phyloP scores from a whole-genome alignment of 2,113 vertebrate genomes.

The Indicator indicator region DNA sequence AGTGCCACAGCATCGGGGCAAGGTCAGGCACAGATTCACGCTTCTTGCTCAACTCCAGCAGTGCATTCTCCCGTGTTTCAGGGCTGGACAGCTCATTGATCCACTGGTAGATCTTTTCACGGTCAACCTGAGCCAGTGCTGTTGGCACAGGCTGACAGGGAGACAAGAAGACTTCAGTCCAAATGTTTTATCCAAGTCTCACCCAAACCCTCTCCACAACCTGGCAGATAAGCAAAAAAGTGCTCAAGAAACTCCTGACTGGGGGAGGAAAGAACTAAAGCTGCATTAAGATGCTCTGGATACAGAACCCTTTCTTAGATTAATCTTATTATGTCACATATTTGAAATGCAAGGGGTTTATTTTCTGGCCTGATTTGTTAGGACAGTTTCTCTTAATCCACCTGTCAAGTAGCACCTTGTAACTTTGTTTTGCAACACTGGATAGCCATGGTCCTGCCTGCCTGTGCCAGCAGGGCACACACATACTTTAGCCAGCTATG shows the following conservation, averaged over 20 bases:
- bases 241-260: neutral
- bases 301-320: neutral
- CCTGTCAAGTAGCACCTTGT: neutral
- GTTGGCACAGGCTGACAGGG: conserved; percentile 89
- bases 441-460: neutral
- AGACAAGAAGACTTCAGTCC: conserved; percentile 32
- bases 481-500: neutral
- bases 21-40: conserved; percentile 95
- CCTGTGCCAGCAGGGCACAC: neutral
- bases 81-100: conserved; percentile 98
- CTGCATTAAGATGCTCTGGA: neutral
- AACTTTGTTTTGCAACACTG: neutral
- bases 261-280: neutral
- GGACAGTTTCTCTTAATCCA: neutral
- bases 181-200: neutral
- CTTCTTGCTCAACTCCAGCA: conserved; percentile 97
- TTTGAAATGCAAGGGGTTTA: neutral
- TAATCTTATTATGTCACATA: conserved; percentile 6
- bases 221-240: neutral
- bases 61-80: conserved; percentile 93
- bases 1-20: conserved; percentile 98
- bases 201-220: neutral
- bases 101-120: conserved; percentile 99
- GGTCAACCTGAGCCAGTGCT: conserved; percentile 93
- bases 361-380: neutral